Base-by-base conservation (phyloP, 2,888 invertebrate species). In the Temnothorax rugatulus region DNA sequence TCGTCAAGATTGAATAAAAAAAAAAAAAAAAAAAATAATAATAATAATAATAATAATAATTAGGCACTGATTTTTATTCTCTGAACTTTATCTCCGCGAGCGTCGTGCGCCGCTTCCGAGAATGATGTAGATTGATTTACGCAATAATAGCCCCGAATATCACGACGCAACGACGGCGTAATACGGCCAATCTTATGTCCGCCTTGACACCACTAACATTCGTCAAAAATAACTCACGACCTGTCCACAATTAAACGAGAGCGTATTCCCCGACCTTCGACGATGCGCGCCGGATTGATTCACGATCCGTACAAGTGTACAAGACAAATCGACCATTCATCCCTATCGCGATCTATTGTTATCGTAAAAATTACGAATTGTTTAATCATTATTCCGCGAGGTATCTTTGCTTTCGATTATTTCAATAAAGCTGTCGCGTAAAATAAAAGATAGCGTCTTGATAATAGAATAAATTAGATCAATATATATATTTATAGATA, bases 141-240 rank as follows among this genome's bases (percentile, higher is more conserved):
- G 82, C 68, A 54, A 75, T 52, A 54, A 82, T 61, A 57, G 25
- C n/a, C 11, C 18, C 13, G 61, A 73, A 74, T 68, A 57, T 59
- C 52, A 59, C 47, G 47, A 21, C 15, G 63, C 25, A 50, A 59
- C 84, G 59, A 34, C 54, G 25, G n/a, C 68, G 79, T 86, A 86
- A 87, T 85, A 75, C 77, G 83, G 77, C 54, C 83, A 83, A 87
- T 85, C 83, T 73, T 63, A 74, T 21, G 73, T 71, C 34, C 73
- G 85, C 85, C 85, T 86, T 86, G 82, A 84, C 84, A 82, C 85
- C 77, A 83, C 74, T 79, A 74, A 84, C 77, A 66, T 68, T 54
- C 76, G 87, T 84, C 79, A 59, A 81, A 86, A 86, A 86, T 86
- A 84, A 74, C 82, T 71, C 84, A 44, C 54, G 74, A 83, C 71